Base-by-base conservation (phyloP, 2,113 vertebrate genomes). In the Garra rufa region DNA sequence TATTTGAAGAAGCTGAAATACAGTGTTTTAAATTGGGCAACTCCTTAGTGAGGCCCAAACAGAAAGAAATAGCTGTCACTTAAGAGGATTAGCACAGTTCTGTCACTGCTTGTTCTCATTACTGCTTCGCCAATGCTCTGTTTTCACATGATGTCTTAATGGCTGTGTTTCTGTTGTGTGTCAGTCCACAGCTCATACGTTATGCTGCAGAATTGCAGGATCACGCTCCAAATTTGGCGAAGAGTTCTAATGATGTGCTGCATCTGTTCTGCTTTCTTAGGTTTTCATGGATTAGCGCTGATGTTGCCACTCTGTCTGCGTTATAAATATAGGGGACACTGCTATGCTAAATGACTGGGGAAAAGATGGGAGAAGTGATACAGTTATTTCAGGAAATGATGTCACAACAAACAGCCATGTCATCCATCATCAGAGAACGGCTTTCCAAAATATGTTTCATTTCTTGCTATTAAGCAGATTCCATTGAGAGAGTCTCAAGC, bases 131-230 rank as follows among this genome's bases (percentile, higher is more conserved):
- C 13, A 30, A 9, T 38, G 57, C 6, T 26, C 50, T 50, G 38
- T 34, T 77, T n/a, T 59, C 38, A 81, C 21, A 34, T 71, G 77
- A 81, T 71, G 34, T 83, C 81, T 73, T 73, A 44, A 73, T 34
- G 21, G 41, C 43, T 34, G 8, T 6, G 34, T 43, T 30, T 83
- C 83, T 88, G 76, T 44, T 73, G n/a, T 74, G 57, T 80, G 41
- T 89, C 70, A 44, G 82, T 38, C 38, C 38, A 48, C 76, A 75
- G 82, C 82, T 87, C 82, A 6, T 83, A 65, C 74, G 24, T 81
- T 70, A 65, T n/a, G 44, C 44, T 43, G 30, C 24, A 57, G 15
- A 78, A 77, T 13, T 52, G 21, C 75, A 48, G 82, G 38, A 43
- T 43, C 52, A 4, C 3, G 5, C 30, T 67, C 57, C 61, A 81